Percentiles rank a stretch among this genome's conserved stretches.
These are phyloP conservation scores for Oreochromis aureus DNA, from an alignment of 2,113 vertebrate species.

Conservation along the genomic window DNA sequence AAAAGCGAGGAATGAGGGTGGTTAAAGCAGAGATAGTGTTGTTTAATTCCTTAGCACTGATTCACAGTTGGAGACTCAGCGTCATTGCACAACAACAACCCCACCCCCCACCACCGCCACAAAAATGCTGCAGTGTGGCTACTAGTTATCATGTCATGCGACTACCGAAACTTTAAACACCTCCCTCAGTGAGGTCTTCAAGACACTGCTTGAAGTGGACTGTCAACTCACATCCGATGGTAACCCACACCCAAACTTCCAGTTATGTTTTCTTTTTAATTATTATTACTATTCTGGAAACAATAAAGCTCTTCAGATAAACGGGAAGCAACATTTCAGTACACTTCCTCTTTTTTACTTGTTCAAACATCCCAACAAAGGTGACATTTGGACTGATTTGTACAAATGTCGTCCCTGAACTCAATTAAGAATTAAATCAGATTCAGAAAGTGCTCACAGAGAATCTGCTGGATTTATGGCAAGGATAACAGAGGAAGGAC, in stretches of 20 bases:
- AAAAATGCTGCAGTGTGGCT: not conserved
- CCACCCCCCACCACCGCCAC: not conserved
- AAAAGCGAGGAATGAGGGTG: not conserved
- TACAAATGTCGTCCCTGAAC: not conserved
- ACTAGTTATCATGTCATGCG: not conserved
- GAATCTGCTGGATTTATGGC: not conserved
- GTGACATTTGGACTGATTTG: not conserved
- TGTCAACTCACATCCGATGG: not conserved
- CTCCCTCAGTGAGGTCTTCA: not conserved
- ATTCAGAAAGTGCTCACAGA: not conserved
- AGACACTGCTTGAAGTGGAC: not conserved
- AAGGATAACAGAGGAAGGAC: not conserved
- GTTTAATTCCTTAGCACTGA: not conserved
- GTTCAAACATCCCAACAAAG: not conserved
- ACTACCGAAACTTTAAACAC: not conserved
- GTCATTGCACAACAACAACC: not conserved
- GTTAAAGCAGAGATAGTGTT: not conserved
- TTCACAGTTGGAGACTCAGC: not conserved
- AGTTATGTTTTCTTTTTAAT: rapidly evolving
- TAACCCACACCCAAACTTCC: not conserved
- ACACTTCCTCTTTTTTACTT: not conserved
- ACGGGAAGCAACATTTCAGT: not conserved
- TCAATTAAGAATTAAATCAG: not conserved
- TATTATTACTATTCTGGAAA: not conserved
- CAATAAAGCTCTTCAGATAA: not conserved